Conservation (phyloP, 2,888 invertebrate species). For the Brachylomia viminalis region DNA sequence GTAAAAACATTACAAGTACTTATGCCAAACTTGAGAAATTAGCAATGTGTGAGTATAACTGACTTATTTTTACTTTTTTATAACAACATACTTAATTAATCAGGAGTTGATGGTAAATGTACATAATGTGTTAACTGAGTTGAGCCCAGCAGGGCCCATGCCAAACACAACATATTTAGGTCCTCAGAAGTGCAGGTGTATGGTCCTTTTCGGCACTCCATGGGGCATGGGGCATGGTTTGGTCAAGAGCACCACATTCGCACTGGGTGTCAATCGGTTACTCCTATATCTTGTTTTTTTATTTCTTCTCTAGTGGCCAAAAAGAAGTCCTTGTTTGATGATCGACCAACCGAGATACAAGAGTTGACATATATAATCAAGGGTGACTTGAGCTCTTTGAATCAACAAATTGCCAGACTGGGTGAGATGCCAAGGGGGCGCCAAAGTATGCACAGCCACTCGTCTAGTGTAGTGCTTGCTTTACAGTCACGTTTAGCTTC, state of each 20-base stretch:
- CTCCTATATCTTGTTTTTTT: conserved; percentile 16
- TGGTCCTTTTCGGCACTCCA: background rate
- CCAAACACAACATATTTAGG: background rate
- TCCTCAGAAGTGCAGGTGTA: background rate
- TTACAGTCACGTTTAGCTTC: conserved; percentile 98
- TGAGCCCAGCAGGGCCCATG: background rate
- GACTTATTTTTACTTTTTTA: background rate
- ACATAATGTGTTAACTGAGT: background rate
- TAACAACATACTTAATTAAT: too few relatives aligned
- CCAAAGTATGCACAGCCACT: conserved; percentile 96
- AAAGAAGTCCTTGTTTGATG: conserved; percentile 98
- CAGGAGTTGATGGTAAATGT: background rate
- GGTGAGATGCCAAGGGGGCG: conserved; percentile 95
- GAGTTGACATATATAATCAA: conserved; percentile 99
- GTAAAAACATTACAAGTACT: conserved; percentile 98
- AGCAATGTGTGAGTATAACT: conserved; percentile 94
- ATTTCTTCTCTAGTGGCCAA: conserved; percentile 96
- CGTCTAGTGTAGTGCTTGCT: conserved; percentile 97
- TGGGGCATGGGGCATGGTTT: background rate
- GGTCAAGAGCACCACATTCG: background rate
- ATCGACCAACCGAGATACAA: conserved; percentile 98
- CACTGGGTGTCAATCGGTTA: background rate
- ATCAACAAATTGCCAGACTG: conserved; percentile 98
- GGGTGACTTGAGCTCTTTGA: conserved; percentile 98
- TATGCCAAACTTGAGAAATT: conserved; percentile 99